Base-by-base conservation (phyloP, 2,113 vertebrate genomes). In the Pollachius pollachius region DNA sequence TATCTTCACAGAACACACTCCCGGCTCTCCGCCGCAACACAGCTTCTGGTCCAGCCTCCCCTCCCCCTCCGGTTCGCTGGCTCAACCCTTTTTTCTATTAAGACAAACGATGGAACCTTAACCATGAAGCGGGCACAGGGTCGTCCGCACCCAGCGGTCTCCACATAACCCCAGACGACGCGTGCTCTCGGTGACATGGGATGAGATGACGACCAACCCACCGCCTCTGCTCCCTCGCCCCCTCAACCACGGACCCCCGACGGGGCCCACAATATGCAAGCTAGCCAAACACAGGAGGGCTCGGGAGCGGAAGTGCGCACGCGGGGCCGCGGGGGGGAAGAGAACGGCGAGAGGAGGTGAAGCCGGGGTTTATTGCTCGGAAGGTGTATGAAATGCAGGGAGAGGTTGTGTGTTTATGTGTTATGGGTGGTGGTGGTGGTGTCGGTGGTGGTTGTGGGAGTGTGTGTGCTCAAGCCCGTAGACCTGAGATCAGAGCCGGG, bases 61-160 rank as follows among this genome's bases (percentile, higher is more conserved):
- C 16, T 7, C 66, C 74, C 82, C 72, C 75, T 74, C 67, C 76
- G 78, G 78, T 70, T 25, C 34, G 58, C 16, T 64, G 7, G 75
- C 77, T 84, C 84, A 81, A 1, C 4, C 89, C 77, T 84, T 85
- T 83, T 83, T 81, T 87, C 82, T 88, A 89, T 92, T 88, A 85
- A 83, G 84, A 90, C 89, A 72, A 92, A 92, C 92, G 89, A 90
- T 90, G 83, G 83, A 89, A 85, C 77, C 76, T 75, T 81, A 79
- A 73, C 79, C 80, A 75, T 81, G 73, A 72, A 65, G 37, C n/a
- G n/a, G n/a, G n/a, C n/a, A n/a, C 37, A 27, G 27, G 27, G 37
- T 5, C 37, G 3, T 41, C 6, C 37, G 11, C 37, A 41, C 37
- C 37, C 2, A 41, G 37, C 37, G 37, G 37, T 41, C 37, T 11